phyloP scores from a whole-genome alignment of 1,140 invertebrate genomes.

The Zophobas morio region DNA sequence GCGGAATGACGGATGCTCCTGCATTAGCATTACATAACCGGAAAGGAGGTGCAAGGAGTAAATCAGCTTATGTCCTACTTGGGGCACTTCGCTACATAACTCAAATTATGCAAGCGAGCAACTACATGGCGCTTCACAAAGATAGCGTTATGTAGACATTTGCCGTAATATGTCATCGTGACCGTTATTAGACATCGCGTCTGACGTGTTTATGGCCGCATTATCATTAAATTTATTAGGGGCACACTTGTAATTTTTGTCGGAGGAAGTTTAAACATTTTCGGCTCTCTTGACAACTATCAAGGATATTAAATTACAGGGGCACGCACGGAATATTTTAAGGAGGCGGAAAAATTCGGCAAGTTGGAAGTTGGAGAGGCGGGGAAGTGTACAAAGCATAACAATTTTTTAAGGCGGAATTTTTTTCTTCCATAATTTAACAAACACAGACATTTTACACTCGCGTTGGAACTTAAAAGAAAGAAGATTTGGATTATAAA shows the following conservation, averaged over 20 bases:
- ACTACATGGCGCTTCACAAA: constrained; percentile 18
- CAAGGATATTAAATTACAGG: constrained; percentile 8
- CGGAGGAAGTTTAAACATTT: constrained; percentile 1
- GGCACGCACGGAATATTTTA: not conserved
- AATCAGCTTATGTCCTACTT: constrained; percentile 42
- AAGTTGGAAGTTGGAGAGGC: too few relatives aligned
- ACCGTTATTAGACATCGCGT: constrained; percentile 10
- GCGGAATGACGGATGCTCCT: constrained; percentile 33
- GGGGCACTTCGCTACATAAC: constrained; percentile 30
- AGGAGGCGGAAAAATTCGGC: not conserved
- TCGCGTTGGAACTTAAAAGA: too few relatives aligned
- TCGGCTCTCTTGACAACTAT: not conserved
- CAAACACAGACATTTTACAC: too few relatives aligned
- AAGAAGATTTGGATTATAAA: too few relatives aligned
- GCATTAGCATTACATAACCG: constrained; percentile 34
- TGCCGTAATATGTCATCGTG: constrained; percentile 17
- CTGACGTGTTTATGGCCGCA: constrained; percentile 19
- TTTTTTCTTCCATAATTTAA: too few relatives aligned
- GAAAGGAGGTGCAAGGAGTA: constrained; percentile 36
- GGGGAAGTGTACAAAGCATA: too few relatives aligned
- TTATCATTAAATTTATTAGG: constrained; percentile 23
- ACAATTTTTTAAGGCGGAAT: too few relatives aligned
- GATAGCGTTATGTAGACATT: constrained; percentile 26
- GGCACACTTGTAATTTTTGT: constrained; percentile 3
- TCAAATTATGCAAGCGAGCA: constrained; percentile 40